Conservation (phyloP, 2,888 invertebrate genomes). For the Perithous albicinctus region DNA sequence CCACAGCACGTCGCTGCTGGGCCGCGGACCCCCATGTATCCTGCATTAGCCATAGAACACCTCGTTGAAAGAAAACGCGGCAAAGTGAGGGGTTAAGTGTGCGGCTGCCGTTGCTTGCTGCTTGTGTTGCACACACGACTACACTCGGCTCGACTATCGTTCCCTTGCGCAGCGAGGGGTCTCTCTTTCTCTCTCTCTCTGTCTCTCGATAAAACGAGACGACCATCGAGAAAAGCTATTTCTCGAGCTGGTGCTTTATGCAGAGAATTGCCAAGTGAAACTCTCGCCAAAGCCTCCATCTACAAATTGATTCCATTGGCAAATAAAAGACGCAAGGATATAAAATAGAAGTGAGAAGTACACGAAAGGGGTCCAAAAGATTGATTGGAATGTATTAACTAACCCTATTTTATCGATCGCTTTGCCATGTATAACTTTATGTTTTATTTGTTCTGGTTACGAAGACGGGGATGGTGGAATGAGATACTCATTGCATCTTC, state of each 20-base stretch:
- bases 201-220: slow-evolving; percentile 34
- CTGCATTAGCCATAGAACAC: slow-evolving; percentile 68
- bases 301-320: slow-evolving; percentile 17
- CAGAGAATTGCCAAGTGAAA: slow-evolving; percentile 9
- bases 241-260: slow-evolving; percentile 2
- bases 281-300: slow-evolving; percentile 7
- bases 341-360: slow-evolving; percentile 14
- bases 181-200: too few relatives aligned
- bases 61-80: slow-evolving; percentile 68
- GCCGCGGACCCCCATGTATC: slow-evolving; percentile 59
- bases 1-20: slow-evolving; percentile 6
- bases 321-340: background rate
- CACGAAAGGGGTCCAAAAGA: background rate
- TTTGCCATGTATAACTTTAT: background rate
- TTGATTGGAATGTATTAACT: background rate
- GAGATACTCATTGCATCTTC: background rate
- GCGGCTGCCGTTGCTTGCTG: slow-evolving; percentile 25
- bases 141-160: slow-evolving; percentile 49
- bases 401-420: slow-evolving; percentile 2
- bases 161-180: slow-evolving; percentile 28
- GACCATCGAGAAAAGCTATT: slow-evolving; percentile 25
- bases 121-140: background rate
- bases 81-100: slow-evolving; percentile 60
- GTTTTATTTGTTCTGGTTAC: background rate
- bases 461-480: background rate